Conservation (phyloP, 35 echinoderm and acorn worm genomes). For the Eucidaris tribuloides region DNA sequence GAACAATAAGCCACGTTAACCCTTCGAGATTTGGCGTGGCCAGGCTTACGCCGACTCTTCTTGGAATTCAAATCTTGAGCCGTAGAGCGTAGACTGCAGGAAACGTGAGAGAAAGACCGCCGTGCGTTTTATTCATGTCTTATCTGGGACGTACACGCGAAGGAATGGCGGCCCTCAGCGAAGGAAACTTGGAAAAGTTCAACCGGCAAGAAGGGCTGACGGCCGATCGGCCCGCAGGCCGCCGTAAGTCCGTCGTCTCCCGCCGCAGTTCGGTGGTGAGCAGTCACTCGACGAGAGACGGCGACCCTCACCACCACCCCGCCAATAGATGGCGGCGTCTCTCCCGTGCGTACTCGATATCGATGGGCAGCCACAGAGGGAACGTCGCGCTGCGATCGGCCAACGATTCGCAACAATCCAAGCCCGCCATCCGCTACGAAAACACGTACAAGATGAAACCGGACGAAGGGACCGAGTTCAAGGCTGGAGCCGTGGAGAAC, state of each 20-base stretch:
- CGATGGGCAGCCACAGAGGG: conserved; percentile 7
- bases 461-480: conserved; percentile 64
- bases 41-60: neutral
- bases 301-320: neutral
- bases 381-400: conserved; percentile 15
- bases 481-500: conserved; percentile 12
- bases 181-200: conserved; percentile 66
- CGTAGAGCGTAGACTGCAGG: neutral
- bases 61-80: too few species aligned
- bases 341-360: conserved; percentile 54
- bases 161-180: conserved; percentile 43
- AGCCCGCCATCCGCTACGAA: conserved; percentile 60
- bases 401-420: conserved; percentile 45
- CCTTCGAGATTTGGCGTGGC: neutral
- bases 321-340: conserved; percentile 45
- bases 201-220: conserved; percentile 55
- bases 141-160: neutral
- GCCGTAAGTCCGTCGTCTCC: conserved; percentile 57
- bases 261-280: conserved; percentile 55
- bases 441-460: conserved; percentile 95
- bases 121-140: neutral
- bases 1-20: neutral
- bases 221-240: neutral
- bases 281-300: conserved; percentile 29
- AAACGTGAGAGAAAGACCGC: neutral